A percentile compares a stretch with the other conserved stretches of the same genome.
phyloP scores from a whole-genome alignment of 1,140 invertebrate species.

The Ganaspis sp. region DNA sequence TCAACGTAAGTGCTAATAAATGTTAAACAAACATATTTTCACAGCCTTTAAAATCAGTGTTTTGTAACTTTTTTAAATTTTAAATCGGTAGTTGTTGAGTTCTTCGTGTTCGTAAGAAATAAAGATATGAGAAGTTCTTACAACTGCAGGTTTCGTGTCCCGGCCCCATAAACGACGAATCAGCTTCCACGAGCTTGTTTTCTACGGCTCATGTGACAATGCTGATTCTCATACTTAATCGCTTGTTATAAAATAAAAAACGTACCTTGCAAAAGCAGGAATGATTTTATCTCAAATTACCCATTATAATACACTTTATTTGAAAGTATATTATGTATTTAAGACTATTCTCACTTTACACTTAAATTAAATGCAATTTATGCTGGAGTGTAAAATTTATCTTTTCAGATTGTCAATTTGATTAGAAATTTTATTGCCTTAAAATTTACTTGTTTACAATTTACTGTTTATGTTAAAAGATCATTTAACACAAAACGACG shows the following conservation, averaged over 20 bases:
- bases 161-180: background rate
- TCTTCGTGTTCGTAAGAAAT: background rate
- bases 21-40: background rate
- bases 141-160: background rate
- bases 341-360: background rate
- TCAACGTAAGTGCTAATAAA: background rate
- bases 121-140: background rate
- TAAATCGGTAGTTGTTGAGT: background rate
- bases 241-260: background rate
- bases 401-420: background rate
- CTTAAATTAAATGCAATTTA: no score
- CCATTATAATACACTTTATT: background rate
- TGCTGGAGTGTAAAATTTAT: background rate
- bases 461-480: no score
- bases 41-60: background rate
- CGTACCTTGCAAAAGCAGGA: background rate
- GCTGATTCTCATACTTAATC: background rate
- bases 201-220: conserved; percentile 5
- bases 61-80: background rate
- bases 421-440: no score
- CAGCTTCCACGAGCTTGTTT: background rate
- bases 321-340: background rate
- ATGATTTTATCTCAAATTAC: background rate
- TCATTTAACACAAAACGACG: no score
- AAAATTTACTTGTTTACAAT: no score